Evolutionary conservation across 2,888 invertebrate genomes (phyloP).

Genomic region (Malthinus seriepunctatus): DNA sequence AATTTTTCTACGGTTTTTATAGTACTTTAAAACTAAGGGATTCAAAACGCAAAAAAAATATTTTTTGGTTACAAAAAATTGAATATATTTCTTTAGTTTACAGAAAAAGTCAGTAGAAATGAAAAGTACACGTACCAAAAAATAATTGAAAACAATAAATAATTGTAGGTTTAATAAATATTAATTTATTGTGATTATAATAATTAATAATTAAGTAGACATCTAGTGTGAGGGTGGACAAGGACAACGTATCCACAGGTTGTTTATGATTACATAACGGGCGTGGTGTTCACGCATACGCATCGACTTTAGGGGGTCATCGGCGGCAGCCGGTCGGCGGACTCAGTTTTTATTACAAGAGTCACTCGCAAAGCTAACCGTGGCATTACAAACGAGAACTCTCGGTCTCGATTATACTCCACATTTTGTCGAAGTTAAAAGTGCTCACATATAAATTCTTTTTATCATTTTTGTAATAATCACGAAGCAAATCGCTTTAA

Average conservation of each 20-base stretch:
- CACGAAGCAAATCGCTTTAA: too few relatives aligned
- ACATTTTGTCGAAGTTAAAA: not conserved
- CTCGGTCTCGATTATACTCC: not conserved
- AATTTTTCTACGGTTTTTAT: too few relatives aligned
- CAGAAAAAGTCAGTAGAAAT: too few relatives aligned
- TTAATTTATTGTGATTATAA: not conserved
- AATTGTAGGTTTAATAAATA: not conserved
- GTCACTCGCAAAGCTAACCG: not conserved
- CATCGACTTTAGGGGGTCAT: constrained; percentile 7
- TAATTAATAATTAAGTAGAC: too few relatives aligned
- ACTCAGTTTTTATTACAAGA: not conserved
- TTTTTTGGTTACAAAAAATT: too few relatives aligned
- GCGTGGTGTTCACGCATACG: constrained; percentile 18
- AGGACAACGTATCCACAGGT: constrained; percentile 11
- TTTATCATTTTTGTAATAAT: too few relatives aligned
- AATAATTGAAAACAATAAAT: too few relatives aligned
- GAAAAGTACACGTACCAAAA: too few relatives aligned
- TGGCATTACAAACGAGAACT: not conserved
- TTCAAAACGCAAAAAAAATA: too few relatives aligned
- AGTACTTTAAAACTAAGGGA: too few relatives aligned
- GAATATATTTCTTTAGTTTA: too few relatives aligned
- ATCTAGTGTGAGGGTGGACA: not conserved
- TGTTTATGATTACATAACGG: constrained; percentile 14
- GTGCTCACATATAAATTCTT: too few relatives aligned
- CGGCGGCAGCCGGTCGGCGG: constrained; percentile 17